Evolutionary conservation across 1,140 invertebrate genomes (phyloP), one percentile per base, ranked within the genome.

Genomic region (Procambarus clarkii): DNA sequence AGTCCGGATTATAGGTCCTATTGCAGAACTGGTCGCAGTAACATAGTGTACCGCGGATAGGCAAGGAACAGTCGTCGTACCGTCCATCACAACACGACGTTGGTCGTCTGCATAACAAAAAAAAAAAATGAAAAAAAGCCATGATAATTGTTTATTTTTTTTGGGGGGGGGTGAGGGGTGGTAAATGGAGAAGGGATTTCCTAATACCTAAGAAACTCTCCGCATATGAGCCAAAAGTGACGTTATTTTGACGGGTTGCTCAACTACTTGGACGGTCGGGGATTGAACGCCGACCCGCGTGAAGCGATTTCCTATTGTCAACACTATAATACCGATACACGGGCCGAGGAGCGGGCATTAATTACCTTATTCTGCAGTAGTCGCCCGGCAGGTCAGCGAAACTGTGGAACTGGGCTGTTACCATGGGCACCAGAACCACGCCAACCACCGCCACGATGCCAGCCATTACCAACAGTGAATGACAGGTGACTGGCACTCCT

Each of bases 1-100:
- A 98, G 94, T 98, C 97, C 64, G 96, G 96, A 94, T 95, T 94
- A 15, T 94, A 93, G 0, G 95, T 95, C 79, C 96, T 94, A 93
- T 98, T 96, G 95, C 98, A 99, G 95, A 99, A 99, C 92, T 97
- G 95, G 94, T 99, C 98, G 94, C 98, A 99, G 94, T 99, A 99
- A 94, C 98, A 99, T 3, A 97, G 94, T 0, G 98, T 98, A 21
- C 95, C 97, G 95, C 95, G 92, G 92, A 98, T 97, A 13, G 97
- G 97, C 44, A 96, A 95, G 1, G 96, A 96, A 94, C 97, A 98
- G 8, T 96, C 95, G 94, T 98, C 97, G 92, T 96, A 94, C 64
- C 97, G 94, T 18, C 96, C 96, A 1, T 94, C 93, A 94, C 97
- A 98, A 93, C 97, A 98, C 21, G 93, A n/a, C 2, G 21, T 46